A percentile compares a stretch with the other conserved stretches of the same genome.
These are phyloP conservation scores for Dromiciops gliroides DNA, from an alignment of 2,113 vertebrate species.

Conservation along the genomic window DNA sequence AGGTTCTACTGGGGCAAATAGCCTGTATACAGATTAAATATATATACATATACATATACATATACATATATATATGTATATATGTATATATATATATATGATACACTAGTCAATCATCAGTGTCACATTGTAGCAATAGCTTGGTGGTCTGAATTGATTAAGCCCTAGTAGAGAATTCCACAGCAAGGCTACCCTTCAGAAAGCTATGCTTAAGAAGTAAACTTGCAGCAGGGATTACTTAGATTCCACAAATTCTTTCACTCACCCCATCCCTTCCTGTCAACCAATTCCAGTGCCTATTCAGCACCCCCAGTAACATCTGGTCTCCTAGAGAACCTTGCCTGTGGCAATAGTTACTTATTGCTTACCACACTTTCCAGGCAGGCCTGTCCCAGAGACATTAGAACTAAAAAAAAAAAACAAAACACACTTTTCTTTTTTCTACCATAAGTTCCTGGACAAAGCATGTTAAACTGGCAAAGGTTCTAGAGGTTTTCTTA, in stretches of 20 bases:
- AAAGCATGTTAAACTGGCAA: neutral
- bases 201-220: neutral
- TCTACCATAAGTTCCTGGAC: neutral
- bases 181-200: neutral
- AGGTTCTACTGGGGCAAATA: neutral
- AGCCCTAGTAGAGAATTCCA: neutral
- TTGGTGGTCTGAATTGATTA: neutral
- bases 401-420: neutral
- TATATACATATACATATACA: no score
- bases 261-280: neutral
- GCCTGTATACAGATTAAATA: neutral
- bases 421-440: neutral
- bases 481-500: slow-evolving; percentile 30
- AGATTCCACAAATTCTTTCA: neutral
- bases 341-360: neutral
- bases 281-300: neutral
- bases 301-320: neutral
- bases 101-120: neutral
- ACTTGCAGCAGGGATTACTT: neutral
- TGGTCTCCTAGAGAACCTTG: neutral
- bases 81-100: no score
- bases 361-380: neutral
- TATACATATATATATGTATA: no score
- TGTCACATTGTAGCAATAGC: neutral
- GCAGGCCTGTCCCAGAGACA: neutral